These are phyloP conservation scores for Nansenia antarctica DNA, from an alignment of 2,113 vertebrate genomes.

Conservation along the genomic window DNA sequence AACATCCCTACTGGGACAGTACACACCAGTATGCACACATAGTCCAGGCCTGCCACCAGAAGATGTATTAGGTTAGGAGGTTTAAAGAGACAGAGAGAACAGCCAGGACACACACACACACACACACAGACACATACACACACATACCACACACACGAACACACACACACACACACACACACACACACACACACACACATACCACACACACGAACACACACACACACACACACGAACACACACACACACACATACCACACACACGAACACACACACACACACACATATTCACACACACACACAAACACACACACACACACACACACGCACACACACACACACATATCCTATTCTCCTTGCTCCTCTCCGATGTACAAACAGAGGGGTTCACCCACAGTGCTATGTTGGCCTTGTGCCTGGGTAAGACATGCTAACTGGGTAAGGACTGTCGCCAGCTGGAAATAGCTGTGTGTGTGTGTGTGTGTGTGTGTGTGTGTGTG, in stretches of 20 bases:
- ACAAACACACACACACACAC: no score
- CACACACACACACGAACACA: no score
- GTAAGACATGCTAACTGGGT: not conserved
- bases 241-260: no score
- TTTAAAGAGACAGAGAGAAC: not conserved
- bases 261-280: no score
- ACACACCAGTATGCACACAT: not conserved
- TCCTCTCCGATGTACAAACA: not conserved
- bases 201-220: no score
- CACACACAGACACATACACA: not conserved
- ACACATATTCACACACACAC: no score
- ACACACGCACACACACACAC: no score
- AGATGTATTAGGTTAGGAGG: not conserved
- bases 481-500: no score
- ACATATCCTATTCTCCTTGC: not conserved
- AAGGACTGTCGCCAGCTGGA: not conserved
- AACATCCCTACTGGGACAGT: not conserved
- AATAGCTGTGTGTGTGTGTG: no score
- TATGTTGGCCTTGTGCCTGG: not conserved
- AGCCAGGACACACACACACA: not conserved
- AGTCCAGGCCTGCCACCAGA: not conserved
- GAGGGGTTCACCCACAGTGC: not conserved
- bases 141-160: no score
- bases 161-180: not conserved
- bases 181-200: no score